Evolutionary conservation across 2,113 vertebrate species (phyloP).

Genomic region (Zosterops borbonicus): DNA sequence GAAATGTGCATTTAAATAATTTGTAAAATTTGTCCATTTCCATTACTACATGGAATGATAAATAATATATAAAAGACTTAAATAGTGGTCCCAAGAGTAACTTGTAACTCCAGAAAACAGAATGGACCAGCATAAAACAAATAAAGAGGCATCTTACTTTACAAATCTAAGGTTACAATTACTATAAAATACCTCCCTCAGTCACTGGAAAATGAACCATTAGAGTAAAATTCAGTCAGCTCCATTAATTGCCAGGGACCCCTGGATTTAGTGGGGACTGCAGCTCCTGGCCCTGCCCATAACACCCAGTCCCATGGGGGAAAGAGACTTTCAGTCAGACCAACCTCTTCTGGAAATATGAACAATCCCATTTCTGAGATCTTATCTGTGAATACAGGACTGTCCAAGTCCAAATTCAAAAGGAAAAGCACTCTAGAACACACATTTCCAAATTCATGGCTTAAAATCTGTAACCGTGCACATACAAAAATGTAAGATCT

Average conservation of each 20-base stretch:
- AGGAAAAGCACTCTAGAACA: not conserved
- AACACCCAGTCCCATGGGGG: not conserved
- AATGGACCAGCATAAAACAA: not conserved
- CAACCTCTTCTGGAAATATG: not conserved
- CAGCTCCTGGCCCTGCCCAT: not conserved
- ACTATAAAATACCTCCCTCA: not conserved
- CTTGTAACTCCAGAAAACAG: not conserved
- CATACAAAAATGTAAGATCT: not conserved
- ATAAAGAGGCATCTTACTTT: not conserved
- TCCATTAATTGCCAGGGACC: not conserved
- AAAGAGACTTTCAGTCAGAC: not conserved
- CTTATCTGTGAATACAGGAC: not conserved
- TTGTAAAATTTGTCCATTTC: not conserved
- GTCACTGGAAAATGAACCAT: not conserved
- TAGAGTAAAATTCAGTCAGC: not conserved
- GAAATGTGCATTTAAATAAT: not conserved
- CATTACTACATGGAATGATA: slow-evolving; percentile 7
- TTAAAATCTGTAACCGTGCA: not conserved
- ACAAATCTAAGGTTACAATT: not conserved
- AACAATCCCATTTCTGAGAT: not conserved
- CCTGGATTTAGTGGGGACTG: not conserved
- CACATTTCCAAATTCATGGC: not conserved
- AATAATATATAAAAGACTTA: not conserved
- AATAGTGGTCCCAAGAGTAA: not conserved
- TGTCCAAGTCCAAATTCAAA: not conserved